These are phyloP conservation scores for Pithecia hirsuta DNA, from an alignment of 2,797 vertebrate species.

Conservation along the genomic window DNA sequence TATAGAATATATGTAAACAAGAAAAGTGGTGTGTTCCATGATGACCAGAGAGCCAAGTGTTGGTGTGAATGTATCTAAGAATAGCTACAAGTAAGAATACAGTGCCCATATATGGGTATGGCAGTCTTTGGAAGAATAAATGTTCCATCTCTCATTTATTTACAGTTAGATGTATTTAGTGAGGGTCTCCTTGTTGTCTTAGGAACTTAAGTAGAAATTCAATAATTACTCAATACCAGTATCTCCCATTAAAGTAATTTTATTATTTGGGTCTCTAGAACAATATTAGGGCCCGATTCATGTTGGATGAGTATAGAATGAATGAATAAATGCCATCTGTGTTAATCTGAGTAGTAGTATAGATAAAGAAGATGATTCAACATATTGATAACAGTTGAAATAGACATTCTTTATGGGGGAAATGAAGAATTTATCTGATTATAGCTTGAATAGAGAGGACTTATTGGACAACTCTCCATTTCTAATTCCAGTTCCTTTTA, in stretches of 20 bases:
- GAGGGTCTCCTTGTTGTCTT: background rate
- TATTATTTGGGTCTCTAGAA: background rate
- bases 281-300: background rate
- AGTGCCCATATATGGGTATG: background rate
- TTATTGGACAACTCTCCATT: background rate
- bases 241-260: background rate
- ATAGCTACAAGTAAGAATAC: background rate
- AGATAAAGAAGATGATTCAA: background rate
- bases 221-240: background rate
- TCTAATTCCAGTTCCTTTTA: background rate
- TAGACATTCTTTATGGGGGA: background rate
- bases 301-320: background rate
- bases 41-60: background rate
- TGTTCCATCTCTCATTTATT: background rate
- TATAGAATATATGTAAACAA: background rate
- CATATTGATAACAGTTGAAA: background rate
- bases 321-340: background rate
- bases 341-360: background rate
- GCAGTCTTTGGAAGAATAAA: background rate
- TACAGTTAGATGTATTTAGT: background rate
- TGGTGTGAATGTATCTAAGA: background rate
- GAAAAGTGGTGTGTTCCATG: background rate
- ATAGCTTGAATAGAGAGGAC: background rate
- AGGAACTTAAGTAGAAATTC: background rate
- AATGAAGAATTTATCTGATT: background rate